phyloP scores from a whole-genome alignment of 2,113 vertebrate genomes.

The Gadus chalcogrammus region DNA sequence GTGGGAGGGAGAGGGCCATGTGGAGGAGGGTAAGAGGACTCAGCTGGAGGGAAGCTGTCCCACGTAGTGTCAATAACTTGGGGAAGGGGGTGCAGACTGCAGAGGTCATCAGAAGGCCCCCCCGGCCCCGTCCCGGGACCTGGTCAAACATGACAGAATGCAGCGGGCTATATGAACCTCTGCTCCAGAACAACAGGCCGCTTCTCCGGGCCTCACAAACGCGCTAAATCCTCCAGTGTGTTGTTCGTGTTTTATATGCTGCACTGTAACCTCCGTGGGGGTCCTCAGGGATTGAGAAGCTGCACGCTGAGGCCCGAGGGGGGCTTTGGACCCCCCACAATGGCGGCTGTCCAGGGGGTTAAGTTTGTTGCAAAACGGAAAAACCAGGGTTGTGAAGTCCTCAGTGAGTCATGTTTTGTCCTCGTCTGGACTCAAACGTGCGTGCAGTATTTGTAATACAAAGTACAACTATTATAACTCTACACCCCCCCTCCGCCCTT shows the following conservation, averaged over 20 bases:
- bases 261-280: background rate
- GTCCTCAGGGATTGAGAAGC: background rate
- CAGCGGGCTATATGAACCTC: constrained; percentile 5
- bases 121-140: constrained; percentile 37
- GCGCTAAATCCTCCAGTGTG: background rate
- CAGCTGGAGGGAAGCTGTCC: constrained; percentile 39
- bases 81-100: background rate
- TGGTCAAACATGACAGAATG: constrained; percentile 44
- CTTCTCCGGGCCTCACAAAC: too few relatives aligned
- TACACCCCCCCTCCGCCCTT: too few relatives aligned
- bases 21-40: constrained; percentile 33
- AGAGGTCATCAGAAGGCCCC: constrained; percentile 57
- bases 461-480: too few relatives aligned
- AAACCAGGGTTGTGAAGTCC: too few relatives aligned
- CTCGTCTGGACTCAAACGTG: too few relatives aligned
- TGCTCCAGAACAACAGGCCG: background rate
- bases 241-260: background rate
- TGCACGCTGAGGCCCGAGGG: too few relatives aligned
- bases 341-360: too few relatives aligned
- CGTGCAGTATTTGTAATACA: too few relatives aligned
- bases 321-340: too few relatives aligned
- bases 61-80: background rate
- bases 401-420: too few relatives aligned
- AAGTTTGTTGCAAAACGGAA: too few relatives aligned
- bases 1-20: constrained; percentile 8